Conservation (phyloP, 2,797 vertebrate genomes). For the Peromyscus nudipes region DNA sequence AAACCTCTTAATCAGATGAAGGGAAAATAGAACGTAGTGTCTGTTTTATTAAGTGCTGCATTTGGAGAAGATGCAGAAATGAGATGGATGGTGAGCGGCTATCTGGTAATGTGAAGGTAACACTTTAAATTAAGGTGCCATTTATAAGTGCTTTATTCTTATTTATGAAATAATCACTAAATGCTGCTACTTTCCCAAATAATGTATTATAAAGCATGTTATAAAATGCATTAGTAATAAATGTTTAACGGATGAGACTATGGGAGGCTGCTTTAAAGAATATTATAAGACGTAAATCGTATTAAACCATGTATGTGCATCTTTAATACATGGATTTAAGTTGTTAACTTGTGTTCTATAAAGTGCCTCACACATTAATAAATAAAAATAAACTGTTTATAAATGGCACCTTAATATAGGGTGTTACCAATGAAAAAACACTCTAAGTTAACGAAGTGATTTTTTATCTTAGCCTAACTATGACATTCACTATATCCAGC, state of each 20-base stretch:
- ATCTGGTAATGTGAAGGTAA: conserved; percentile 88
- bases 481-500: conserved; percentile 83
- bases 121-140: conserved; percentile 91
- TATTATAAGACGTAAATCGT: conserved; percentile 90
- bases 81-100: conserved; percentile 88
- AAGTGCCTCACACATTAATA: conserved; percentile 90
- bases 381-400: conserved; percentile 90
- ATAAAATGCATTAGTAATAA: conserved; percentile 92
- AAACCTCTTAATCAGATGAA: conserved; percentile 89
- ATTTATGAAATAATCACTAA: conserved; percentile 92
- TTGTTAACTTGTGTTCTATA: conserved; percentile 89
- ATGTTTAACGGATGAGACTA: conserved; percentile 89
- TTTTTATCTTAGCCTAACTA: conserved; percentile 88
- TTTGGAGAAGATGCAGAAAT: conserved; percentile 87
- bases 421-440: conserved; percentile 88
- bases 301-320: conserved; percentile 90
- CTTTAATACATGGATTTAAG: conserved; percentile 92
- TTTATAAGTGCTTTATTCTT: conserved; percentile 90
- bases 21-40: conserved; percentile 85
- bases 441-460: conserved; percentile 89
- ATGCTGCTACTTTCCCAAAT: conserved; percentile 90
- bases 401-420: conserved; percentile 89
- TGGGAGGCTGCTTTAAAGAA: conserved; percentile 89
- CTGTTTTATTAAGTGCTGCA: conserved; percentile 90
- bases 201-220: conserved; percentile 90